Base-by-base conservation (phyloP, 2,888 invertebrate genomes). In the Pristionchus japonicus region DNA sequence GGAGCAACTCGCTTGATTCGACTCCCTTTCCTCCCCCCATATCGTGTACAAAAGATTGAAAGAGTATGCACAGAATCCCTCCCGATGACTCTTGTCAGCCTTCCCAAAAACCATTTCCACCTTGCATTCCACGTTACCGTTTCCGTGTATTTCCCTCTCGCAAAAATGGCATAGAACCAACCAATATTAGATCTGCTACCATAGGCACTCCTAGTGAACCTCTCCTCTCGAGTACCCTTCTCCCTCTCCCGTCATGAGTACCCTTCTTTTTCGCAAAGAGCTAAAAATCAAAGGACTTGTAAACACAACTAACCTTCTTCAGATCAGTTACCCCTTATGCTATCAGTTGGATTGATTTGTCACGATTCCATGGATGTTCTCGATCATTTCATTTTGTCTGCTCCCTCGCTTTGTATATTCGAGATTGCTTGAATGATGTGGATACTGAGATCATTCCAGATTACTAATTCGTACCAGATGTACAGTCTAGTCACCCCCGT, bases 401-500 rank as follows among this genome's bases (percentile, higher is more conserved):
- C 52, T 49, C 49, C 49, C 49, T 52, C 23, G 52, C 17, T 23
- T 23, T 23, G 57, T 57, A 4, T n/a, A n/a, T 6, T 57, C 57
- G 57, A 57, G n/a, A 57, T 57, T 57, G 23, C n/a, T 23, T 57
- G 57, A 23, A 20, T 57, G 11, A 15, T 52, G 57, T 20, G 9
- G 23, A 57, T 9, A n/a, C 23, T 9, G 23, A 57, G n/a, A 57
- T 57, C 52, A 52, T 52, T 52, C 17, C 52, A 52, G 23, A 23
- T 52, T 67, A 31, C 34, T 34, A 34, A n/a, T 17, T 15, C n/a
- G 17, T n/a, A 67, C 20, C 34, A 67, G n/a, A 23, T 40, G 77
- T 77, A 77, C 77, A 77, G 77, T 77, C 77, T 77, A 77, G 77
- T 77, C 77, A 70, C 47, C 13, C 2, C 11, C 77, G 13, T 47